phyloP scores from a whole-genome alignment of 2,888 invertebrate species.

The Watsonalla binaria region DNA sequence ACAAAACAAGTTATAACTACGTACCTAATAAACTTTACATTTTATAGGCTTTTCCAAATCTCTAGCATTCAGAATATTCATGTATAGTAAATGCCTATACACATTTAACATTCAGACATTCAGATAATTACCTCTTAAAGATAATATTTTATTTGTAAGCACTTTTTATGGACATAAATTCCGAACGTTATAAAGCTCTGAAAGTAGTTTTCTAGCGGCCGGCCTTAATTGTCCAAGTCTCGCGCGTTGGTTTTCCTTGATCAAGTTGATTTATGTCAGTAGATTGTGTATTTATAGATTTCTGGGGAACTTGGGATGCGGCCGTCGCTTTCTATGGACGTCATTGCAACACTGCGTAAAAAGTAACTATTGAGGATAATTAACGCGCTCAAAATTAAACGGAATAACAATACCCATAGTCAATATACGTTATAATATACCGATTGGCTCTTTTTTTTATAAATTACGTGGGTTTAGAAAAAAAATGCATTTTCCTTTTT shows the following conservation, averaged over 20 bases:
- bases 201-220: too few species aligned
- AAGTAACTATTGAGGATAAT: slow-evolving; percentile 21
- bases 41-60: too few species aligned
- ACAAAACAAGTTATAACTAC: too few species aligned
- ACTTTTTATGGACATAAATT: too few species aligned
- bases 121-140: too few species aligned
- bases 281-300: slow-evolving; percentile 30
- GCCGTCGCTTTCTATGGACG: slow-evolving; percentile 30
- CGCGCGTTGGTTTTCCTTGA: not conserved
- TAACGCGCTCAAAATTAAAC: not conserved
- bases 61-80: too few species aligned
- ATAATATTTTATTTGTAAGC: too few species aligned
- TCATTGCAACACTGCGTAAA: slow-evolving; percentile 16
- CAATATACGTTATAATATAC: not conserved
- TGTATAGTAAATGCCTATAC: too few species aligned
- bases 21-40: too few species aligned
- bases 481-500: too few species aligned
- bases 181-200: too few species aligned
- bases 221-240: not conserved
- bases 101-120: too few species aligned
- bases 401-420: not conserved
- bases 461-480: not conserved
- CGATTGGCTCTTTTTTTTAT: not conserved
- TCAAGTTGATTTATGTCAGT: slow-evolving; percentile 4
- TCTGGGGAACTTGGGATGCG: slow-evolving; percentile 28